phyloP scores from a whole-genome alignment of 2,888 invertebrate species.

The Muscina levida region DNA sequence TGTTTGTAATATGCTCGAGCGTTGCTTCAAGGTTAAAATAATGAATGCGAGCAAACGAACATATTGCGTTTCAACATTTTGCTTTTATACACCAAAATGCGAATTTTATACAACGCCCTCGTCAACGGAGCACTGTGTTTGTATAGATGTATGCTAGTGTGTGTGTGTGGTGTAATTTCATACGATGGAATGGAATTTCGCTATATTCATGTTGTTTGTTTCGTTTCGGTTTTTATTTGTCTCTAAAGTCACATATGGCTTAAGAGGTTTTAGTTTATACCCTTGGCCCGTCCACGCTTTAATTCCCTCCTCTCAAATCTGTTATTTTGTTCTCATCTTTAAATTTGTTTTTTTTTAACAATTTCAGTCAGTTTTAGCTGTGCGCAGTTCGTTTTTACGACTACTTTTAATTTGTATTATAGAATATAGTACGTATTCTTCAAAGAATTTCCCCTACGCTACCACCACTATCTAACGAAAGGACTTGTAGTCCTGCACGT shows the following conservation, averaged over 20 bases:
- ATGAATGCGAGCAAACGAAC: slow-evolving; percentile 35
- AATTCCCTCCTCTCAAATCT: neutral
- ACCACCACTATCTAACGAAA: neutral
- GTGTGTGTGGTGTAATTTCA: no score
- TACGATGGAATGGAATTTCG: no score
- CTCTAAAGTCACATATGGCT: slow-evolving; percentile 53
- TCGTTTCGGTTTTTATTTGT: slow-evolving; percentile 42
- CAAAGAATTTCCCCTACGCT: neutral
- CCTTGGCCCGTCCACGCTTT: neutral
- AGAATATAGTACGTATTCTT: neutral
- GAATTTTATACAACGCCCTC: no score
- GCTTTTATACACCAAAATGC: neutral
- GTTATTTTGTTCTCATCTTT: neutral
- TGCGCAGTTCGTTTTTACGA: neutral
- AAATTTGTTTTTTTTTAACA: slow-evolving; percentile 32
- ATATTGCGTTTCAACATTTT: slow-evolving; percentile 5
- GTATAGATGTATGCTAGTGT: no score
- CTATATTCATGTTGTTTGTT: neutral
- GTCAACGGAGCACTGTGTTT: no score
- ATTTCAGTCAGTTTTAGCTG: slow-evolving; percentile 27
- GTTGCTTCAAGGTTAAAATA: slow-evolving; percentile 23
- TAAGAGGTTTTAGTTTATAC: slow-evolving; percentile 32
- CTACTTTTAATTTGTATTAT: slow-evolving; percentile 19
- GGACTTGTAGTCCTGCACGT: no score
- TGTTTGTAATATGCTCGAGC: neutral